Evolutionary conservation across 1,140 invertebrate genomes (phyloP).

Genomic region (Pseudomyrmex sp.): DNA sequence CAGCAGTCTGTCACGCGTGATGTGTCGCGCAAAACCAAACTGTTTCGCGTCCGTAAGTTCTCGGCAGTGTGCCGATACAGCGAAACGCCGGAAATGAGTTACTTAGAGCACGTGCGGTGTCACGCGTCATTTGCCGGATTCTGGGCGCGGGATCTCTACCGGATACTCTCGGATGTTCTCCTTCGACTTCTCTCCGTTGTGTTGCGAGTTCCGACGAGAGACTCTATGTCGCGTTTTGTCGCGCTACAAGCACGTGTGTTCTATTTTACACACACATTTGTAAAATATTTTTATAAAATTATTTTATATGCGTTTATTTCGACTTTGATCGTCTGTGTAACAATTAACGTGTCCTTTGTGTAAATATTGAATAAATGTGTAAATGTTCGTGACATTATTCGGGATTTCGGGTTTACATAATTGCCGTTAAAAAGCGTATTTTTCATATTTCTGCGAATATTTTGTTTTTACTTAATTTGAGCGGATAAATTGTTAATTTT

Average conservation of each 20-base stretch:
- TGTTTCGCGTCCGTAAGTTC: conserved; percentile 58
- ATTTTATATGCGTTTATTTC: not conserved
- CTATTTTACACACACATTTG: not conserved
- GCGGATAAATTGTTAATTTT: no score
- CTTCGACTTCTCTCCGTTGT: not conserved
- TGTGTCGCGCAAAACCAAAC: conserved; percentile 60
- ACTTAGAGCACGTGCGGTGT: conserved; percentile 40
- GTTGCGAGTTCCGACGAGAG: no score
- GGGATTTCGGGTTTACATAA: no score
- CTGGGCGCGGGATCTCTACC: not conserved
- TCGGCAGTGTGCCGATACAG: conserved; percentile 52
- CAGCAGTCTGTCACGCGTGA: not conserved
- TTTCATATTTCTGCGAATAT: no score
- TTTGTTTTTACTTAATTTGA: no score
- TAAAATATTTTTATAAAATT: no score
- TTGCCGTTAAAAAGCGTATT: no score
- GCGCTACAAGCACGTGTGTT: not conserved
- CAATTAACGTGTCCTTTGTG: no score
- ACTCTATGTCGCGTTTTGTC: not conserved
- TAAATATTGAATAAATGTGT: no score
- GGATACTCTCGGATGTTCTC: not conserved
- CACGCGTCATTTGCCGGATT: conserved; percentile 41
- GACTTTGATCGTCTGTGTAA: not conserved
- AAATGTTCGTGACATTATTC: no score
- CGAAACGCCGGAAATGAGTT: conserved; percentile 50